Percentiles rank a stretch among this genome's conserved stretches.
Evolutionary conservation across 2,888 invertebrate genomes (phyloP).

Genomic region (Resseliella maxima): DNA sequence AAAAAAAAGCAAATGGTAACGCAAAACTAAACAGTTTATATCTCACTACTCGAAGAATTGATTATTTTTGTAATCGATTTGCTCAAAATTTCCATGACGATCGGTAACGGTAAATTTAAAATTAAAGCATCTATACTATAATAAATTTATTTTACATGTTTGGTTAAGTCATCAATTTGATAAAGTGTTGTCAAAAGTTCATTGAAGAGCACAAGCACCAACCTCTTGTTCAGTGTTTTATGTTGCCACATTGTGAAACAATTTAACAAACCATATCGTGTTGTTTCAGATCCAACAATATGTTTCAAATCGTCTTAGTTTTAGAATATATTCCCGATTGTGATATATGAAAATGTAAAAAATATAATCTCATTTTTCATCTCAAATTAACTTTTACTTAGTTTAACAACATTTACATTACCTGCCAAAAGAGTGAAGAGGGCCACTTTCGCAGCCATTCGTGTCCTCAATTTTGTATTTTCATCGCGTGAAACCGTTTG

Average conservation of each 20-base stretch:
- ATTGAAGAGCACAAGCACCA: constrained; percentile 72
- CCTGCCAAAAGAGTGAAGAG: constrained; percentile 81
- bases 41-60: no score
- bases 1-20: not conserved
- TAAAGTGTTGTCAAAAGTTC: constrained; percentile 70
- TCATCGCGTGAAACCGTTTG: constrained; percentile 59
- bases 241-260: constrained; percentile 74
- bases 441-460: constrained; percentile 81
- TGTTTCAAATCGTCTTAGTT: constrained; percentile 71
- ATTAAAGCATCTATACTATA: not conserved
- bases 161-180: constrained; percentile 63
- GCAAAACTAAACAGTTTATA: not conserved
- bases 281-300: constrained; percentile 72
- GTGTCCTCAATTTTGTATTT: constrained; percentile 72
- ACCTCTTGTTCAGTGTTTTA: constrained; percentile 70
- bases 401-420: constrained; percentile 64
- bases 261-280: constrained; percentile 70
- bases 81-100: not conserved
- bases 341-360: no score
- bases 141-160: constrained; percentile 58
- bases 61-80: no score
- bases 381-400: constrained; percentile 6
- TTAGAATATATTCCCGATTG: constrained; percentile 65
- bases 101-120: not conserved
- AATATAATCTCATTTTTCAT: constrained; percentile 59